phyloP scores from a whole-genome alignment of 2,113 vertebrate species.

The Recurvirostra avosetta region DNA sequence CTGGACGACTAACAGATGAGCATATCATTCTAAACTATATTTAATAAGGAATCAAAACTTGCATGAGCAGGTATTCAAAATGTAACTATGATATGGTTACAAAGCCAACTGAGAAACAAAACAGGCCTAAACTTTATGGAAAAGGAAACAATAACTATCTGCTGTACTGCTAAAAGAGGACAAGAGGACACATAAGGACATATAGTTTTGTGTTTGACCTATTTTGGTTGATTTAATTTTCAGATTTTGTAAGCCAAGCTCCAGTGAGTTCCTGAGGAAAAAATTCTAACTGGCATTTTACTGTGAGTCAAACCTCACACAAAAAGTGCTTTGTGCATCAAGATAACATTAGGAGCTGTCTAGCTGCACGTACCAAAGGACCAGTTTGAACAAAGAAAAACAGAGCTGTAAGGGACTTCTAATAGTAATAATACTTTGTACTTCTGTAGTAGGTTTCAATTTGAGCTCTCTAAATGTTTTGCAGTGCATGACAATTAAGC shows the following conservation, averaged over 20 bases:
- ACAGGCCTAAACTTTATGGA: conserved; percentile 48
- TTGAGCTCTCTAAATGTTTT: background rate
- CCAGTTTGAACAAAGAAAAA: conserved; percentile 19
- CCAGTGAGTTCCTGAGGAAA: conserved; percentile 74
- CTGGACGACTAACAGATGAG: conserved; percentile 29
- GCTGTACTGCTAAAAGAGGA: conserved; percentile 63
- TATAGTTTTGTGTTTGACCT: conserved; percentile 71
- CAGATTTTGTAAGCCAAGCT: conserved; percentile 77
- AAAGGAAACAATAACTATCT: conserved; percentile 62
- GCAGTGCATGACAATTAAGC: background rate
- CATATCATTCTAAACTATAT: conserved; percentile 25
- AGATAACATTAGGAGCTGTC: conserved; percentile 66
- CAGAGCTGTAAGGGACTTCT: conserved; percentile 6
- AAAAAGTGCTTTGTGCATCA: conserved; percentile 72
- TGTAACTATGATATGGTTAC: background rate
- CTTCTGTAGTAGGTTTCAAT: background rate
- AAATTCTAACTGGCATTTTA: conserved; percentile 75
- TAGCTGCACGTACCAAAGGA: conserved; percentile 52
- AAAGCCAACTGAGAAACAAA: conserved; percentile 44
- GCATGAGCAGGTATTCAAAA: conserved; percentile 58
- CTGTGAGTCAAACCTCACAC: conserved; percentile 69
- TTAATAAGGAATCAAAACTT: conserved; percentile 56
- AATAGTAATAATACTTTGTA: background rate
- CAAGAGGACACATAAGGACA: conserved; percentile 77
- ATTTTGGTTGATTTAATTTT: conserved; percentile 80